These are phyloP conservation scores for Apis mellifera DNA, from an alignment of 1,140 invertebrate species.

Conservation along the genomic window Amel_HAv3.1 CM009937.2:12493501-12494000, in stretches of 20 bases:
- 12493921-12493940: conserved; percentile 84
- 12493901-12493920: conserved; percentile 84
- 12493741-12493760: not conserved
- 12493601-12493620: conserved; percentile 14
- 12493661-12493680: not conserved
- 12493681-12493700: no score
- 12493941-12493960: conserved; percentile 84
- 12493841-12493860: not conserved
- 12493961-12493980: conserved; percentile 81
- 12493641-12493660: not conserved
- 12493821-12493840: not conserved
- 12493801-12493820: no score
- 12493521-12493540: not conserved
- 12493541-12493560: conserved; percentile 6
- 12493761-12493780: not conserved
- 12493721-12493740: not conserved
- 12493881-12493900: conserved; percentile 71
- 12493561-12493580: no score
- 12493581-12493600: no score
- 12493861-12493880: not conserved
- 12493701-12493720: not conserved
- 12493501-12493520: not conserved
- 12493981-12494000: conserved; percentile 80
- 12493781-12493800: not conserved
- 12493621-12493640: conserved; percentile 16